Evolutionary conservation across 2,113 vertebrate genomes (phyloP), one percentile per base, ranked within the genome.

Genomic region (Podiceps cristatus): DNA sequence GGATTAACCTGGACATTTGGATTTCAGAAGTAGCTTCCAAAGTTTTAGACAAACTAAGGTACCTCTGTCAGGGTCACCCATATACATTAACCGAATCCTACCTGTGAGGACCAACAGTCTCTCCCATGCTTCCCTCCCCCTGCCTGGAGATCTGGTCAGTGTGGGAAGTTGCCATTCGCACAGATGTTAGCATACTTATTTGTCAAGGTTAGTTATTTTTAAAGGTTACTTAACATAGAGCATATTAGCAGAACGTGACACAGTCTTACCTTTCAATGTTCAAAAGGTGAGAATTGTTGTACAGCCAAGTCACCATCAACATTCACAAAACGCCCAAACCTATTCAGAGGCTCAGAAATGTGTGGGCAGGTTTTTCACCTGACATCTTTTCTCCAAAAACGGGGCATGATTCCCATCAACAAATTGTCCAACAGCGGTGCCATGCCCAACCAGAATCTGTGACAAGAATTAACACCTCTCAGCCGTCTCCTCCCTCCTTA

Each of bases 131-230:
- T 71, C 94, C 79, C 68, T 93, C 92, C 88, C 27, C 6, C 31
- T n/a, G 71, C 86, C 94, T 92, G 5, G 86, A 97, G 84, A 84
- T 84, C 93, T 97, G 97, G 96, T 97, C 95, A 97, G 89, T 96
- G 96, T 96, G 93, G 88, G 94, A 97, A 97, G 96, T 12, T 97
- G 94, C 90, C 88, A 95, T 97, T 97, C 97, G 90, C 89, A 91
- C 71, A 90, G 42, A 63, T 93, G 90, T 91, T 88, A 96, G 76
- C 31, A 72, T 87, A 78, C 68, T 23, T 72, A 67, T 49, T 72
- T 80, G 55, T 75, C 97, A 97, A 95, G 80, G 88, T 87, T 95
- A 97, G 82, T 96, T 97, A 95, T 96, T 98, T 96, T 80, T 97
- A 96, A 96, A 94, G 76, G 79, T 97, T 93, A 96, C 88, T 83